Conservation (phyloP, 2,113 vertebrate species). For the Ptilonorhynchus violaceus region DNA sequence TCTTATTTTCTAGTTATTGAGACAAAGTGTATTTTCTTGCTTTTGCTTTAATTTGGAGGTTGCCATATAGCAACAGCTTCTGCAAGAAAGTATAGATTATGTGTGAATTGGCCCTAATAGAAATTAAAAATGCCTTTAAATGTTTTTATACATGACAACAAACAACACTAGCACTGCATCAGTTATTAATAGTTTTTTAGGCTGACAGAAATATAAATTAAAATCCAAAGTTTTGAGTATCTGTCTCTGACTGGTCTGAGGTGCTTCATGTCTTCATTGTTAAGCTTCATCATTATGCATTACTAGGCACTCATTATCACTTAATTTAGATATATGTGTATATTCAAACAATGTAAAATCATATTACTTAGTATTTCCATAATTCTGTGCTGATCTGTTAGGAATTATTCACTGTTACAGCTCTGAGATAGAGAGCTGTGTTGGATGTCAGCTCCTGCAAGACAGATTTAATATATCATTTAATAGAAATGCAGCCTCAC, state of each 20-base stretch:
- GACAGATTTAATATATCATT: neutral
- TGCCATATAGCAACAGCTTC: neutral
- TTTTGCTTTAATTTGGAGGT: neutral
- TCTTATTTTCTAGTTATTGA: neutral
- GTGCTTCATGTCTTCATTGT: neutral
- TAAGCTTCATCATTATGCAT: neutral
- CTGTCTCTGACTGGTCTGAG: neutral
- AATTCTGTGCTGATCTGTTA: neutral
- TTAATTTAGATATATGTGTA: accelerated
- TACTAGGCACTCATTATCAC: neutral
- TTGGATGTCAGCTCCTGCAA: neutral
- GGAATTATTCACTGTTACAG: neutral
- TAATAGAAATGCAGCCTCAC: neutral
- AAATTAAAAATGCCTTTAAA: neutral
- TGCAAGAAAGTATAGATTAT: neutral
- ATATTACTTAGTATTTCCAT: neutral
- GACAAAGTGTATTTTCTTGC: neutral
- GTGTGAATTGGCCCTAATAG: neutral
- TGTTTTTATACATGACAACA: neutral
- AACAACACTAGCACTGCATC: neutral
- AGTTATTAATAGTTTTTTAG: neutral
- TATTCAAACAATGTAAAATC: neutral
- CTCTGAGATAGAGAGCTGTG: neutral
- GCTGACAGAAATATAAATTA: neutral
- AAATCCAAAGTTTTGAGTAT: neutral